Evolutionary conservation across 2,888 invertebrate genomes (phyloP).

Genomic region (Agonum fuliginosum): DNA sequence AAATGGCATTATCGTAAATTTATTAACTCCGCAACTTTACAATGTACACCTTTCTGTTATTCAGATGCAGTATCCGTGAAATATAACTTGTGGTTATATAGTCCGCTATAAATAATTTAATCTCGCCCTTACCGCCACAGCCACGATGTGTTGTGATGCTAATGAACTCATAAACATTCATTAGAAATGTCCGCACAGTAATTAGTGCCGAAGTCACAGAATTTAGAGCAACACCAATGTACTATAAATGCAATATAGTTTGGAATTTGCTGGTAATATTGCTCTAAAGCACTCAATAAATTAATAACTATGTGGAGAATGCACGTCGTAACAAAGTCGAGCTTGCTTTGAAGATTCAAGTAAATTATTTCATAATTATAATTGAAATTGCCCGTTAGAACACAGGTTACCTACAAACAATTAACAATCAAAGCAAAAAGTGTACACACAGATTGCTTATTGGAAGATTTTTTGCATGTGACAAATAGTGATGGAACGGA

Average conservation of each 20-base stretch:
- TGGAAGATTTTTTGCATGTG: too few species aligned
- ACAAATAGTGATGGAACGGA: too few species aligned
- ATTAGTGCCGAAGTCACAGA: not conserved
- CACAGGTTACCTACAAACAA: too few species aligned
- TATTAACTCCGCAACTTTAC: too few species aligned
- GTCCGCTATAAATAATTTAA: slow-evolving; percentile 12
- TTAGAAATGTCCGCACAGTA: slow-evolving; percentile 19
- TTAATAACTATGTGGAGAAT: not conserved
- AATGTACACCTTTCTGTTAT: too few species aligned
- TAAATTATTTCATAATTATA: too few species aligned
- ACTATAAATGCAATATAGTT: not conserved
- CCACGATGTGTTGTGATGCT: slow-evolving; percentile 9
- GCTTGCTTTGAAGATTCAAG: too few species aligned
- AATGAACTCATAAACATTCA: slow-evolving; percentile 32
- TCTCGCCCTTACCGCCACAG: not conserved
- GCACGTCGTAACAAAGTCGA: too few species aligned
- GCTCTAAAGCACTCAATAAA: not conserved
- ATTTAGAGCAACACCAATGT: not conserved
- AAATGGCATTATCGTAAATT: too few species aligned
- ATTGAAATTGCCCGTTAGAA: too few species aligned
- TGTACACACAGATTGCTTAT: too few species aligned
- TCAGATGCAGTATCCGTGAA: not conserved
- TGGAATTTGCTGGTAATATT: not conserved
- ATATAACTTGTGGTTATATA: slow-evolving; percentile 15
- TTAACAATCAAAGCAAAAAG: too few species aligned